phyloP scores from a whole-genome alignment of 2,888 invertebrate genomes.

The Diarsia dahlii region DNA sequence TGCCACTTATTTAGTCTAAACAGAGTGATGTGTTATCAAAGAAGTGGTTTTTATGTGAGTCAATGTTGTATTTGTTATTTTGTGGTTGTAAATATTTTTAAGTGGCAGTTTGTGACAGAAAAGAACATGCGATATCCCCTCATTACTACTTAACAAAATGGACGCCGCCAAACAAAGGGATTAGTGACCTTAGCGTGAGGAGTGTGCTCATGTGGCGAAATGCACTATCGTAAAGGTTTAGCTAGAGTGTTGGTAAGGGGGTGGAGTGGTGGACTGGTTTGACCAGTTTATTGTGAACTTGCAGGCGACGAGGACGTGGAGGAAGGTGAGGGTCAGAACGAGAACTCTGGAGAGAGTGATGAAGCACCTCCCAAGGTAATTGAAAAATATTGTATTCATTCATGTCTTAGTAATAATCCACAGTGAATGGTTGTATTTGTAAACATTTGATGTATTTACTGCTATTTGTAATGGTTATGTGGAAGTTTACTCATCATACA shows the following conservation, averaged over 20 bases:
- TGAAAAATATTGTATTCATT: conserved; percentile 50
- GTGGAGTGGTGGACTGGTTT: conserved; percentile 80
- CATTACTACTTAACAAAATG: conserved; percentile 94
- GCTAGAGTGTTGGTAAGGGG: conserved; percentile 75
- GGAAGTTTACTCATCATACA: conserved; percentile 34
- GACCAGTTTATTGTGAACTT: conserved; percentile 86
- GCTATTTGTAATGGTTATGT: conserved; percentile 49
- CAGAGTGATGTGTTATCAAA: conserved; percentile 64
- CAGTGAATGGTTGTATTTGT: conserved; percentile 60
- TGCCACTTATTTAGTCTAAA: conserved; percentile 59
- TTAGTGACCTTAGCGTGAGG: conserved; percentile 92
- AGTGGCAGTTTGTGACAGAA: conserved; percentile 91
- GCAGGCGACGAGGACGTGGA: conserved; percentile 93
- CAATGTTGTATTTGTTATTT: conserved; percentile 83
- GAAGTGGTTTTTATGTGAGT: conserved; percentile 68
- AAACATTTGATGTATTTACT: conserved; percentile 57
- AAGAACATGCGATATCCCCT: conserved; percentile 93
- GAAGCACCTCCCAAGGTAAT: conserved; percentile 92
- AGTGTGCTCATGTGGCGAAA: conserved; percentile 79
- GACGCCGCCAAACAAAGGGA: conserved; percentile 95
- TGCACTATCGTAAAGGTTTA: conserved; percentile 73
- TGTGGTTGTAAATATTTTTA: conserved; percentile 89
- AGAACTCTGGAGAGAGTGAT: conserved; percentile 94
- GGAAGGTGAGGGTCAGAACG: conserved; percentile 92
- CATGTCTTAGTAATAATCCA: conserved; percentile 46